A percentile compares a stretch with the other conserved stretches of the same genome.
Evolutionary conservation across 2,888 invertebrate species (phyloP).

Genomic region (Tipula vernalis): DNA sequence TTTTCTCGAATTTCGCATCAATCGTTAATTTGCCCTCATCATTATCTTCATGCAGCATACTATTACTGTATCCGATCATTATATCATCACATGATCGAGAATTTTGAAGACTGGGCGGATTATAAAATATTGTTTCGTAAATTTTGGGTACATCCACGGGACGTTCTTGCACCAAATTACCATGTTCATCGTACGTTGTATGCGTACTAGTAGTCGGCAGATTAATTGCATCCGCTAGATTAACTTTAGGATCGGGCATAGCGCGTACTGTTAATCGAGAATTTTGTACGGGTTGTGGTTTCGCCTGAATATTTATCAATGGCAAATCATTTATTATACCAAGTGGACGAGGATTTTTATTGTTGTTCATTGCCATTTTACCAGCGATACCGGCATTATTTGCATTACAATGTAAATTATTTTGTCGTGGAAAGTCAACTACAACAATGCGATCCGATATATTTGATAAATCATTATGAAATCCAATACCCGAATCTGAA

Average conservation of each 20-base stretch:
- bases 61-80: constrained; percentile 21
- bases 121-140: constrained; percentile 34
- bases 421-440: constrained; percentile 52
- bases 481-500: constrained; percentile 91
- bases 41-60: not conserved
- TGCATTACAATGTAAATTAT: not conserved
- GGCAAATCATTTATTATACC: constrained; percentile 15
- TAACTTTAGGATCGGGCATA: constrained; percentile 44
- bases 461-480: constrained; percentile 76
- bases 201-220: not conserved
- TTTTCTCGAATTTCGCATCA: constrained; percentile 18
- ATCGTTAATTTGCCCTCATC: not conserved
- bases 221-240: constrained; percentile 17
- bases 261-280: constrained; percentile 48
- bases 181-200: constrained; percentile 11
- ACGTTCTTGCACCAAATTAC: constrained; percentile 23
- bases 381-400: not conserved
- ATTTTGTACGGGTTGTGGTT: constrained; percentile 7
- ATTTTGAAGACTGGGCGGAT: constrained; percentile 32
- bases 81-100: constrained; percentile 45
- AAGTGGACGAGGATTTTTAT: constrained; percentile 10
- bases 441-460: constrained; percentile 69
- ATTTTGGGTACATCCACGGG: constrained; percentile 30
- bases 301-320: constrained; percentile 14
- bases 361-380: not conserved